phyloP scores from a whole-genome alignment of 2,797 vertebrate genomes.

The Moxostoma hubbsi region DNA sequence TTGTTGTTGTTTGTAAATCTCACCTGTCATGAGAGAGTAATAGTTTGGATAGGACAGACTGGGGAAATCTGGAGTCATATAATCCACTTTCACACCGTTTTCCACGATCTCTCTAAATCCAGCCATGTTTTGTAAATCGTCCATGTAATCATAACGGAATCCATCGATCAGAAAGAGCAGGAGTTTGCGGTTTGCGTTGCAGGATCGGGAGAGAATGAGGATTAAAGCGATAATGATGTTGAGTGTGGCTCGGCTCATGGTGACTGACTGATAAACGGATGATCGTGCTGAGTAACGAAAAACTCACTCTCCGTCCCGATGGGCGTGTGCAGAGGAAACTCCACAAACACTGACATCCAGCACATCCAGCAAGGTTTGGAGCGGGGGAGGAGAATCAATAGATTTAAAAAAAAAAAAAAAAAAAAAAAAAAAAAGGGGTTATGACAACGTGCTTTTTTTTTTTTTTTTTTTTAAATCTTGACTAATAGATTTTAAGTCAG shows the following conservation, averaged over 20 bases:
- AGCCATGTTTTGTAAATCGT: slow-evolving; percentile 77
- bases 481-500: no score
- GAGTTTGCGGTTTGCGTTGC: slow-evolving; percentile 73
- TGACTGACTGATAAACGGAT: slow-evolving; percentile 20
- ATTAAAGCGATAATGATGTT: slow-evolving; percentile 50
- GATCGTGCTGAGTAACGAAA: slow-evolving; percentile 2
- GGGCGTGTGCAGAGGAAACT: neutral
- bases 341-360: no score
- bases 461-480: no score
- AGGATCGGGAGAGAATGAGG: slow-evolving; percentile 56
- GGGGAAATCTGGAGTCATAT: slow-evolving; percentile 91
- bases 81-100: slow-evolving; percentile 88
- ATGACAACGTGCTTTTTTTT: no score
- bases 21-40: slow-evolving; percentile 93
- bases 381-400: no score
- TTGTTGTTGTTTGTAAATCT: slow-evolving; percentile 57
- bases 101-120: slow-evolving; percentile 83
- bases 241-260: slow-evolving; percentile 61
- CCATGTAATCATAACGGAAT: slow-evolving; percentile 89
- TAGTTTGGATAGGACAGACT: slow-evolving; percentile 94
- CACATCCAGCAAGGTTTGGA: no score
- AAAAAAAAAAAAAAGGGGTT: no score
- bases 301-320: neutral
- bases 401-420: no score
- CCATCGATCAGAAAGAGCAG: slow-evolving; percentile 89